These are phyloP conservation scores for Pristionchus maxplancki DNA, from an alignment of 2,888 invertebrate genomes.

Conservation along the genomic window DNA sequence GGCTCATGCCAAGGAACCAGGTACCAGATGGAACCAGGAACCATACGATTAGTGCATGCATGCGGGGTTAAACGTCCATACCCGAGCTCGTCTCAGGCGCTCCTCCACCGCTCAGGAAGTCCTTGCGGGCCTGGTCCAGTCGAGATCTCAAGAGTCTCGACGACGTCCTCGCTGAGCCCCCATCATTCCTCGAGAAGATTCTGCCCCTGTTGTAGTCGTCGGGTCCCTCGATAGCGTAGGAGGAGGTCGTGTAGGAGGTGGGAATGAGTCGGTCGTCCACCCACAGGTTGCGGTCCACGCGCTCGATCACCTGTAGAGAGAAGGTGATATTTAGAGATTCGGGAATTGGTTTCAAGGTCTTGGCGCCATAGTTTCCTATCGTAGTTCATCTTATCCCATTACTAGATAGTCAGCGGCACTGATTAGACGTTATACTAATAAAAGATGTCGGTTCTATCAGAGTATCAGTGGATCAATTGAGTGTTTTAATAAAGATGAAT, in stretches of 20 bases:
- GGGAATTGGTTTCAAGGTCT: too few species aligned
- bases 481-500: not conserved
- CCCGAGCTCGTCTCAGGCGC: slow-evolving; percentile 57
- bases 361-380: too few species aligned
- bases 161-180: slow-evolving; percentile 62
- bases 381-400: too few species aligned
- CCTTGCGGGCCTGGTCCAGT: slow-evolving; percentile 72
- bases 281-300: slow-evolving; percentile 75
- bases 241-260: slow-evolving; percentile 56
- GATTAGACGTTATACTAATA: too few species aligned
- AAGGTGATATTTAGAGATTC: too few species aligned
- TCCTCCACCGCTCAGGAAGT: slow-evolving; percentile 67
- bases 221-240: slow-evolving; percentile 45
- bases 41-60: not conserved
- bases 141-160: slow-evolving; percentile 64
- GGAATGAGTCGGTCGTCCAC: slow-evolving; percentile 64
- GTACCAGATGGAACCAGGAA: not conserved
- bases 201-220: slow-evolving; percentile 61
- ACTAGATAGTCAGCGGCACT: too few species aligned
- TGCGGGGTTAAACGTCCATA: slow-evolving; percentile 59
- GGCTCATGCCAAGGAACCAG: not conserved
- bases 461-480: too few species aligned
- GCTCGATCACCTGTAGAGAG: slow-evolving; percentile 71
- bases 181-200: slow-evolving; percentile 63
- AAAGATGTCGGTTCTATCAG: too few species aligned